Conservation (phyloP, 2,113 vertebrate genomes). For the Todiramphus saurophagus region DNA sequence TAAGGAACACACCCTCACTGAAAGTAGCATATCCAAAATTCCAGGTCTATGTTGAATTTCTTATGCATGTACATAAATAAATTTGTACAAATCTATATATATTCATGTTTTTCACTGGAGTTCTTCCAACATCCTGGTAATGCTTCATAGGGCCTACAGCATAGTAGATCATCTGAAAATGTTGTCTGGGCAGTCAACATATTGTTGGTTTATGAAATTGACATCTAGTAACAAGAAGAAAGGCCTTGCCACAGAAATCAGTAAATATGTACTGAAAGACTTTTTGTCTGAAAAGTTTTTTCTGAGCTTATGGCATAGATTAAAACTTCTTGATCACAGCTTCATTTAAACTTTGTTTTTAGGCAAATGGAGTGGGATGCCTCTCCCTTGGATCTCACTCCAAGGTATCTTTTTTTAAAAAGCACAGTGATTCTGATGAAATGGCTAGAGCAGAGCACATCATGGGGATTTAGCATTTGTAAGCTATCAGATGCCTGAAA, state of each 20-base stretch:
- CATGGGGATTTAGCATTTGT: not conserved
- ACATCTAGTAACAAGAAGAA: not conserved
- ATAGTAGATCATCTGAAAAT: not conserved
- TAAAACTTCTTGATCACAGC: not conserved
- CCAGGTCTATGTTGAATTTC: not conserved
- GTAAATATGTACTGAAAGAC: not conserved
- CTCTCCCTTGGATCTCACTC: not conserved
- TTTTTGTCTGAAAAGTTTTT: slow-evolving; percentile 6
- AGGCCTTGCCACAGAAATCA: not conserved
- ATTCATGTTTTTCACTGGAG: not conserved
- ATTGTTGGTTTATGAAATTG: slow-evolving; percentile 23
- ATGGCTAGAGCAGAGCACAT: not conserved
- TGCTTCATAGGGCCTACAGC: not conserved
- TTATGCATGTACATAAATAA: not conserved
- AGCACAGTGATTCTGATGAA: not conserved
- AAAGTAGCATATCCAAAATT: not conserved
- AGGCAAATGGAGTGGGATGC: not conserved
- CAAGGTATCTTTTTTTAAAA: not conserved
- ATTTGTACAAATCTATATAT: not conserved
- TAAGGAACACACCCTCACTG: not conserved
- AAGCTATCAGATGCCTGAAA: not conserved
- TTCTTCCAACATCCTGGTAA: not conserved
- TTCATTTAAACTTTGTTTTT: not conserved
- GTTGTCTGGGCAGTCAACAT: not conserved
- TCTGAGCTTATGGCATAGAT: not conserved